Evolutionary conservation across 1,140 invertebrate species (phyloP), one percentile per base, ranked within the genome.

Genomic region (Paraescarpia echinospica): DNA sequence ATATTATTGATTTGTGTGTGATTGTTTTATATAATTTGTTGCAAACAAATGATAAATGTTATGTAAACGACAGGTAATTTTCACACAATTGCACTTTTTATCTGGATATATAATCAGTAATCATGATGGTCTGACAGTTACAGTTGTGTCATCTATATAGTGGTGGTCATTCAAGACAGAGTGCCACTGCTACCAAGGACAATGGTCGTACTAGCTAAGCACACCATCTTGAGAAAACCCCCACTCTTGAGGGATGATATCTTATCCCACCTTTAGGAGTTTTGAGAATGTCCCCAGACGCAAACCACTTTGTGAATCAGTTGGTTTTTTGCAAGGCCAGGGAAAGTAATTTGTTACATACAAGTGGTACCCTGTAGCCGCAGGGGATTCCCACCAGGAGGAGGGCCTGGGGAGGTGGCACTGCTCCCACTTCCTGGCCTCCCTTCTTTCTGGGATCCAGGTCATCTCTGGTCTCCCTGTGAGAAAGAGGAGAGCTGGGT

Each of bases 291-390:
- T 77, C 59, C 59, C 59, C 59, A 77, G 59, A 77, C 59, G 2
- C 27, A 2, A 31, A 77, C 59, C 59, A 77, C 59, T 77, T 77
- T 77, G 59, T 77, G 59, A 77, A 77, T 77, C 59, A 77, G 14
- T 77, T 77, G 41, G 18, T 77, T 77, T 77, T 77, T 77, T 77
- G 59, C 27, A 77, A 27, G 18, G 27, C 59, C 59, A 77, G 59
- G 59, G 59, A 77, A 77, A 77, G 59, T 77, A 77, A 77, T 77
- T 77, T 77, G 59, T 77, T 77, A 77, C 59, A 77, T 77, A 77
- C 59, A 77, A 77, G 8, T 77, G 59, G 59, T 5, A 4, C 27
- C 27, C 59, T 18, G 27, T 77, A 27, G 27, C 22, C 27, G 22
- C 18, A 77, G 59, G 9, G 59, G 59, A 77, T 77, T 27, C 59